These are phyloP conservation scores for Oriolus oriolus DNA, from an alignment of 2,113 vertebrate genomes.

Conservation along the genomic window DNA sequence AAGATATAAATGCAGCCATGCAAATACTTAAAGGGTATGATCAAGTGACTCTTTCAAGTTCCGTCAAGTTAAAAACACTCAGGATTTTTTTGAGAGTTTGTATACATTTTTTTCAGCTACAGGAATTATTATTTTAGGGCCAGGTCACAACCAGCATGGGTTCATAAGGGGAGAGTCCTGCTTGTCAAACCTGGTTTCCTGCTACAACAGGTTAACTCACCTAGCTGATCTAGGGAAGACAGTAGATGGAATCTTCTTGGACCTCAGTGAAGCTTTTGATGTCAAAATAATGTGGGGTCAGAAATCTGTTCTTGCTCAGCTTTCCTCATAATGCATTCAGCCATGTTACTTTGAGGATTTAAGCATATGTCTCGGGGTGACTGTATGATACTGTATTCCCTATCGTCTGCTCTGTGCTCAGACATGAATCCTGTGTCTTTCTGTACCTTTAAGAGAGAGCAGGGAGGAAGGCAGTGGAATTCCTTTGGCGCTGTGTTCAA, in stretches of 20 bases:
- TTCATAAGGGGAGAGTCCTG: background rate
- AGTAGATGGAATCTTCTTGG: background rate
- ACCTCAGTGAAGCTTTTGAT: background rate
- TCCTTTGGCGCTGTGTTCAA: too few relatives aligned
- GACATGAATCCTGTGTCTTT: too few relatives aligned
- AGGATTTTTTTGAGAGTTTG: background rate
- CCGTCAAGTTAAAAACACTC: background rate
- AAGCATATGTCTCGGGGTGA: too few relatives aligned
- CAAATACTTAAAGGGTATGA: background rate
- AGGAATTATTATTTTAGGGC: background rate
- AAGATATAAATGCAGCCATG: background rate
- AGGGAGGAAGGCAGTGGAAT: too few relatives aligned
- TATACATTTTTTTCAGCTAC: background rate
- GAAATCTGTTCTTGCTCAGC: background rate
- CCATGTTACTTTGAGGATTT: background rate
- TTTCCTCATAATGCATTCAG: background rate
- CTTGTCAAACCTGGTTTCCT: background rate
- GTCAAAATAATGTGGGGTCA: background rate
- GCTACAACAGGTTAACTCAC: fast-evolving
- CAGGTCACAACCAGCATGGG: background rate
- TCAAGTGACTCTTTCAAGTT: background rate
- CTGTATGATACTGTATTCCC: too few relatives aligned
- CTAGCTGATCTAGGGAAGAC: background rate
- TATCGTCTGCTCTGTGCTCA: too few relatives aligned
- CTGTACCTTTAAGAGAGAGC: too few relatives aligned